phyloP scores from a whole-genome alignment of 2,113 vertebrate species.

The Propithecus coquereli region DNA sequence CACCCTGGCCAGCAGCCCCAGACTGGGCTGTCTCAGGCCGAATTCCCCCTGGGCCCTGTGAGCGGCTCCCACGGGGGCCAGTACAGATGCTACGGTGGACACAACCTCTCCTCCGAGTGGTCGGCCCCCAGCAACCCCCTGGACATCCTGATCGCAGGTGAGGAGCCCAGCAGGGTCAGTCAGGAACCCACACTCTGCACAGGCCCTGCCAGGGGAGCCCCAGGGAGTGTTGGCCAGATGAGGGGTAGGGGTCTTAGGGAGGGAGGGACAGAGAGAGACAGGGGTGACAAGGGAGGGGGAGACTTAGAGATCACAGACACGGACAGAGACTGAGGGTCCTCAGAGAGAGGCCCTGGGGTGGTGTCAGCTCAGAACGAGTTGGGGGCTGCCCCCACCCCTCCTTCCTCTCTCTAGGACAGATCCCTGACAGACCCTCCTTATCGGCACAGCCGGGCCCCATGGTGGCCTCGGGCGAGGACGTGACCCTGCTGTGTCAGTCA shows the following conservation, averaged over 20 bases:
- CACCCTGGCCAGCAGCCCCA: accelerated
- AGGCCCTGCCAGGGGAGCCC: slow-evolving; percentile 73
- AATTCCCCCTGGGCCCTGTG: neutral
- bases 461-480: neutral
- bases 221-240: slow-evolving; percentile 84
- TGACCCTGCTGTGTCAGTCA: neutral
- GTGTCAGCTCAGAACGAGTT: neutral
- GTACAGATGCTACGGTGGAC: neutral
- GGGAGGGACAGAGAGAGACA: neutral
- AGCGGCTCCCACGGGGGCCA: accelerated
- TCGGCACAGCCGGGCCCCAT: accelerated
- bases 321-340: neutral
- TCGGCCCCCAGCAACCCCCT: neutral
- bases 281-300: accelerated
- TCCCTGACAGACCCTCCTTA: neutral
- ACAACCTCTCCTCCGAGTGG: accelerated
- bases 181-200: neutral
- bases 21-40: neutral
- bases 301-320: neutral
- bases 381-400: neutral
- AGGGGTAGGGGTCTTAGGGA: slow-evolving; percentile 74
- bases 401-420: neutral
- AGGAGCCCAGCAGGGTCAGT: neutral
- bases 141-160: neutral
- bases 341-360: neutral